Evolutionary conservation across 2,888 invertebrate species (phyloP).

Genomic region (Philopedon plagiatum): DNA sequence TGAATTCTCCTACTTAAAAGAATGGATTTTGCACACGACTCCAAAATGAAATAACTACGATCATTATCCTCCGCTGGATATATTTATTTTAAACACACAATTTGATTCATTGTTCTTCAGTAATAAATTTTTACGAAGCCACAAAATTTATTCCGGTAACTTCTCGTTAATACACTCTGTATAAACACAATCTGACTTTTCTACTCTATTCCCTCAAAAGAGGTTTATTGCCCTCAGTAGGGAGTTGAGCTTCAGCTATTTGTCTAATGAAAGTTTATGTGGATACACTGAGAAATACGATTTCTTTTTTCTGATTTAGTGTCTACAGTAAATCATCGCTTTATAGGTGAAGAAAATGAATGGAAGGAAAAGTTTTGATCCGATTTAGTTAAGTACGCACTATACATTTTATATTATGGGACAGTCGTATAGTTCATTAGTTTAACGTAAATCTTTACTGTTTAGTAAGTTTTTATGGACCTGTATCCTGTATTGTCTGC

Average conservation of each 20-base stretch:
- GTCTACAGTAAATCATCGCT: conserved; percentile 32
- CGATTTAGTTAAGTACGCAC: conserved; percentile 14
- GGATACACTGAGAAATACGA: conserved; percentile 42
- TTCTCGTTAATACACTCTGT: conserved; percentile 6
- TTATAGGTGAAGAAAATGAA: conserved; percentile 31
- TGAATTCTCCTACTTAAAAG: too few species aligned
- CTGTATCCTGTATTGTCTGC: too few species aligned
- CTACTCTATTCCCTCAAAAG: conserved; percentile 26
- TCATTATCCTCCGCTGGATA: too few species aligned
- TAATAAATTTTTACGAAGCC: too few species aligned
- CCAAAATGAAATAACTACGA: too few species aligned
- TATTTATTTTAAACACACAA: too few species aligned
- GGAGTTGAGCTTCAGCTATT: conserved; percentile 39
- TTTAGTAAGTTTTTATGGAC: too few species aligned
- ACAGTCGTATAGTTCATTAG: too few species aligned
- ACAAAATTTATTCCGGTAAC: too few species aligned
- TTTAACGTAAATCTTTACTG: neutral
- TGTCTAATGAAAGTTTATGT: conserved; percentile 48
- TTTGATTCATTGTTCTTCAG: too few species aligned
- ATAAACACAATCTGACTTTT: conserved; percentile 18
- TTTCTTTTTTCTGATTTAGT: conserved; percentile 43
- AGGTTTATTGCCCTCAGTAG: conserved; percentile 40
- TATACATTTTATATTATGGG: conserved; percentile 6
- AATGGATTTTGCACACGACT: too few species aligned
- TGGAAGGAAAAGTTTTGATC: conserved; percentile 11